A percentile compares a stretch with the other conserved stretches of the same genome.
phyloP scores from a whole-genome alignment of 1,140 invertebrate genomes.

The Diorhabda elongata region DNA sequence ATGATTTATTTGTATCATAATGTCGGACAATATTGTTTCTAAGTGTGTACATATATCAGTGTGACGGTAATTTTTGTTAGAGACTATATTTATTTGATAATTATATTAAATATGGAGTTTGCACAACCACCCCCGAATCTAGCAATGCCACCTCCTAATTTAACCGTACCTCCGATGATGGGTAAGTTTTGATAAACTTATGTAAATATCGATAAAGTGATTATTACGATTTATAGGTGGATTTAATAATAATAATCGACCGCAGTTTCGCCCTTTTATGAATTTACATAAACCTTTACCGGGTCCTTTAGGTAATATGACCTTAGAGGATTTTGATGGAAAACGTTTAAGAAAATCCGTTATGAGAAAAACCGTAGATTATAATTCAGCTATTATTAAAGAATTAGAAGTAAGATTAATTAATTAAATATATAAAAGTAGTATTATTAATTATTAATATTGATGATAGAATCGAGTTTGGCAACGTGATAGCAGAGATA shows the following conservation, averaged over 20 bases:
- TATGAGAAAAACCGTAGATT: conserved; percentile 97
- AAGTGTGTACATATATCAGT: too few species aligned
- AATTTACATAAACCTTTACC: conserved; percentile 54
- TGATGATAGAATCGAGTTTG: conserved; percentile 76
- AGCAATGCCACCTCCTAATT: conserved; percentile 31
- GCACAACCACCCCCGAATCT: conserved; percentile 41
- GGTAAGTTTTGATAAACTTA: conserved; percentile 12
- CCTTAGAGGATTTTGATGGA: conserved; percentile 88
- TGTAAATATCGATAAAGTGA: neutral
- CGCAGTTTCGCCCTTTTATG: conserved; percentile 53
- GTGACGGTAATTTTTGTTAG: too few species aligned
- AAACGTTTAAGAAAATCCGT: conserved; percentile 93
- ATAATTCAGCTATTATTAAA: conserved; percentile 93
- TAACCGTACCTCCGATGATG: conserved; percentile 22
- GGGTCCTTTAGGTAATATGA: conserved; percentile 58
- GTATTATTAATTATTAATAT: conserved; percentile 12
- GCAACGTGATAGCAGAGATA: conserved; percentile 87
- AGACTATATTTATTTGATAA: too few species aligned
- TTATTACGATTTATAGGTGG: too few species aligned
- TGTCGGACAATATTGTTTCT: too few species aligned
- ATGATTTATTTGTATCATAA: too few species aligned
- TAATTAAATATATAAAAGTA: neutral
- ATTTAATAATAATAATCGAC: conserved; percentile 23
- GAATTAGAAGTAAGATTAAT: conserved; percentile 65
- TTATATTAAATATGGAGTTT: conserved; percentile 39